Evolutionary conservation across 2,113 vertebrate genomes (phyloP), one percentile per base, ranked within the genome.

Genomic region (Labrus mixtus): DNA sequence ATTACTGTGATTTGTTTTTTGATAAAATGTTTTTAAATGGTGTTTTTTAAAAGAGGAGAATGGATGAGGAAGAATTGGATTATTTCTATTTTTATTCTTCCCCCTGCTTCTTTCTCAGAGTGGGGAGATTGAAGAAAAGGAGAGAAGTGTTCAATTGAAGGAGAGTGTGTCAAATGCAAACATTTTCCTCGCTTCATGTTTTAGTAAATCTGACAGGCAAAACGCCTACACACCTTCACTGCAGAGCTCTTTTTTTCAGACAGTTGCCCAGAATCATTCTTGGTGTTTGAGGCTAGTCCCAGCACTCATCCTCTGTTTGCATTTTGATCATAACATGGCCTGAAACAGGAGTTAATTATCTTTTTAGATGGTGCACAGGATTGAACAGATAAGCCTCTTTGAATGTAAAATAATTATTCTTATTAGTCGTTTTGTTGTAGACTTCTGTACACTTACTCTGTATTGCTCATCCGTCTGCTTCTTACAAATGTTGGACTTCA

Each of bases 251-350:
- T 71, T 41, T 53, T 50, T 48, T 6, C 61, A 62, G 79, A 83
- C 76, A 37, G 54, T 17, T 53, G 23, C 63, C 54, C 16, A 36
- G 10, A 19, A 43, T 69, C 23, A 59, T 55, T 70, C 64, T 43
- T 56, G 51, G 36, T 67, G 25, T 75, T 72, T 59, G 50, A 73
- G 45, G 46, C 51, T 51, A 12, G 17, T 67, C 20, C 7, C 71
- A 78, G 46, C 76, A 59, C 36, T 65, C 67, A 80, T 70, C 62
- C 55, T 53, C 57, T 43, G 20, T 73, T 63, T 82, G 78, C 63
- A 62, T 79, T 50, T 39, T 58, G 8, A 77, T 33, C 19, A 60
- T 53, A 17, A n/a, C 58, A 12, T 68, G 75, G 48, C 53, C 63
- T 63, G 8, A 78, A 77, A 72, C 58, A 77, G 75, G 61, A 46